These are phyloP conservation scores for Umimayanthus chanpuru DNA, from an alignment of 92 coral and sea anemone genomes.

Conservation along the genomic window DNA sequence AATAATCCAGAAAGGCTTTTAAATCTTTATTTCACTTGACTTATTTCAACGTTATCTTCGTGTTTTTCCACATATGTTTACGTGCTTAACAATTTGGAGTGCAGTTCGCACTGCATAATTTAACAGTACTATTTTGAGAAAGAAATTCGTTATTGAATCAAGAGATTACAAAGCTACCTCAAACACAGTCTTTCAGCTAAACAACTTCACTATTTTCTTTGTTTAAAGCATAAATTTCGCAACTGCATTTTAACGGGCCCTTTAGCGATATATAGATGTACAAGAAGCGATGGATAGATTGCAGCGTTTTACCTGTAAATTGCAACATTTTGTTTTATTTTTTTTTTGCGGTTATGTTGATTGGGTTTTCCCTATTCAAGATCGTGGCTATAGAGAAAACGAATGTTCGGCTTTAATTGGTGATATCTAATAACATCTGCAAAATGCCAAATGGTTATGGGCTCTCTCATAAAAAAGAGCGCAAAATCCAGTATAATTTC, in stretches of 20 bases:
- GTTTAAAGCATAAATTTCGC: not conserved
- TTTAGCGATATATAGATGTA: not conserved
- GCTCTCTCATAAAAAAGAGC: not conserved
- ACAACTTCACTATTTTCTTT: not conserved
- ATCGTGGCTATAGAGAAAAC: not conserved
- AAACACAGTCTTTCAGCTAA: not conserved
- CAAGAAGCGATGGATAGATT: not conserved
- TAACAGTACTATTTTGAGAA: not conserved
- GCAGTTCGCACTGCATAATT: conserved; percentile 1
- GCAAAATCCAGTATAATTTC: not conserved
- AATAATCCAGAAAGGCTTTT: not conserved
- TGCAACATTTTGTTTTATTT: conserved; percentile 7
- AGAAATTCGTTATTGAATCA: not conserved
- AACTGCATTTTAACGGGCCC: not conserved
- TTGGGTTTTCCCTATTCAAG: not conserved
- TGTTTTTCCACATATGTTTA: conserved; percentile 1
- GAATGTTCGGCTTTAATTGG: not conserved
- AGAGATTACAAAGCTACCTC: not conserved
- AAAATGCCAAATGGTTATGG: not conserved
- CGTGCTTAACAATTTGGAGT: not conserved
- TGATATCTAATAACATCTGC: not conserved
- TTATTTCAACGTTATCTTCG: not conserved
- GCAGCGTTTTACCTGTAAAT: not conserved
- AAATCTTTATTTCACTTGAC: not conserved
- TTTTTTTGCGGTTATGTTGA: conserved; percentile 22